A percentile compares a stretch with the other conserved stretches of the same genome.
These are phyloP conservation scores for Clistopyga incitator DNA, from an alignment of 2,888 invertebrate genomes.

Conservation along the genomic window DNA sequence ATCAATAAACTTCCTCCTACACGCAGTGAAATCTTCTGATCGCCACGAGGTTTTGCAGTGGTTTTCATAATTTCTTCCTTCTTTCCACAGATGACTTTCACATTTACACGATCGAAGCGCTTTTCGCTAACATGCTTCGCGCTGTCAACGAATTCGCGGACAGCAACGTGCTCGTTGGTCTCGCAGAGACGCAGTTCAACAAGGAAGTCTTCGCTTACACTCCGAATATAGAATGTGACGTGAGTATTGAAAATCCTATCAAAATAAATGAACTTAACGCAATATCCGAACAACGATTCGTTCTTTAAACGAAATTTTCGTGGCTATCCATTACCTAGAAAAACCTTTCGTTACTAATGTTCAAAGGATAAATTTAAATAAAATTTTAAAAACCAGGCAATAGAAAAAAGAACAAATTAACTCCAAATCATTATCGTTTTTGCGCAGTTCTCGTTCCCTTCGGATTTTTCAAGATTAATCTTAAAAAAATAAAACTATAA, in stretches of 20 bases:
- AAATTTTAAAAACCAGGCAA: no score
- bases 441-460: background rate
- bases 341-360: no score
- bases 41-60: no score
- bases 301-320: background rate
- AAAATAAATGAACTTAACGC: background rate
- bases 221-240: conserved; percentile 81
- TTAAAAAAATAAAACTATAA: no score
- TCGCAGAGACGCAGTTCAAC: conserved; percentile 80
- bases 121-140: conserved; percentile 53
- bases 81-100: conserved; percentile 47
- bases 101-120: conserved; percentile 61
- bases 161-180: conserved; percentile 50
- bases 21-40: no score
- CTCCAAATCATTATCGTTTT: no score
- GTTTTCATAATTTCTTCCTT: background rate
- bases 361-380: no score
- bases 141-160: conserved; percentile 45
- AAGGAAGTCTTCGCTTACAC: conserved; percentile 81
- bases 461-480: background rate
- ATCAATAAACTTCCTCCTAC: no score
- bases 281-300: background rate
- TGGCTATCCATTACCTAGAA: no score
- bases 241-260: conserved; percentile 71
- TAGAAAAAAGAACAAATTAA: no score